A percentile compares a stretch with the other conserved stretches of the same genome.
Evolutionary conservation across 1,140 invertebrate genomes (phyloP).

Genomic region (Drosophila paulistorum): DNA sequence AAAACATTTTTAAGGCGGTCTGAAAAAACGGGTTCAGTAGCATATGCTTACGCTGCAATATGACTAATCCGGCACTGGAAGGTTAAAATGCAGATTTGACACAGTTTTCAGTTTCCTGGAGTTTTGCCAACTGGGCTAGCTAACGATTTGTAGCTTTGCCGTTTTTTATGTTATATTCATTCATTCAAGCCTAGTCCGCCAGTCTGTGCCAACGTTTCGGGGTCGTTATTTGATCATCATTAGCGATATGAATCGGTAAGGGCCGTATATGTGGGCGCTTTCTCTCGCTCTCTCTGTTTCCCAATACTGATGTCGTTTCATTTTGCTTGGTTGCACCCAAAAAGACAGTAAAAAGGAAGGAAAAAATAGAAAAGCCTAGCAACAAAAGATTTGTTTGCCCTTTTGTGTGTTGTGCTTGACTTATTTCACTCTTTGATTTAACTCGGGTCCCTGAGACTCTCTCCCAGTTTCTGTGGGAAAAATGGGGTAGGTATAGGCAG

Average conservation of each 20-base stretch:
- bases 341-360: conserved; percentile 20
- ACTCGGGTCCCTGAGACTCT: conserved; percentile 35
- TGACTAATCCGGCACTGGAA: too few species aligned
- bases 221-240: conserved; percentile 80
- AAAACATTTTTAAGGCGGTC: too few species aligned
- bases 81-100: conserved; percentile 49
- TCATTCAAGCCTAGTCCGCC: neutral
- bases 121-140: conserved; percentile 75
- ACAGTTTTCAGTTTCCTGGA: conserved; percentile 71
- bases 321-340: conserved; percentile 63
- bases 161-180: conserved; percentile 35
- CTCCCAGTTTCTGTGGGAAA: neutral
- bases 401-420: conserved; percentile 61
- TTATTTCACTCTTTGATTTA: conserved; percentile 71
- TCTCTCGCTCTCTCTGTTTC: conserved; percentile 30
- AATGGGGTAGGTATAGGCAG: neutral
- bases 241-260: conserved; percentile 70
- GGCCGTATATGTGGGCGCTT: conserved; percentile 50
- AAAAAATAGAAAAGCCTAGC: conserved; percentile 36
- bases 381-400: conserved; percentile 68
- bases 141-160: conserved; percentile 68
- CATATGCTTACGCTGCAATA: too few species aligned
- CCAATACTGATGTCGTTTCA: conserved; percentile 26
- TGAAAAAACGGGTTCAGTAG: too few species aligned
- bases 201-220: conserved; percentile 17